These are phyloP conservation scores for Coregonus suidteri DNA, from an alignment of 2,797 vertebrate species.

Conservation along the genomic window DNA sequence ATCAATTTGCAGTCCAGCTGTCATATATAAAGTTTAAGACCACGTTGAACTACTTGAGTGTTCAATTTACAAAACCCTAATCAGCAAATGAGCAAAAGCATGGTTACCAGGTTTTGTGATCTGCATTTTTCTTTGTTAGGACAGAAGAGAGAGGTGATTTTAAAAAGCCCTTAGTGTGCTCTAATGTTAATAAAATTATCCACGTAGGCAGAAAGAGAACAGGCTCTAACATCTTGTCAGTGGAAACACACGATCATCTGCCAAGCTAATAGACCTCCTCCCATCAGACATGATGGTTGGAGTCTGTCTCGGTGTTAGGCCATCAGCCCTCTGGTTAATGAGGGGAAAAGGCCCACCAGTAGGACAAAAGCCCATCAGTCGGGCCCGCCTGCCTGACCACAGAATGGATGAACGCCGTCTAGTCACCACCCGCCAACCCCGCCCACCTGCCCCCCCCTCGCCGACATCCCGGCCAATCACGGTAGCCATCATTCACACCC, in stretches of 20 bases:
- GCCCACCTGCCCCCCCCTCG: constrained; percentile 19
- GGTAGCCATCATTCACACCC: constrained; percentile 41
- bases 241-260: constrained; percentile 7
- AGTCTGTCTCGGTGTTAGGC: not conserved
- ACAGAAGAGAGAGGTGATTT: constrained; percentile 1
- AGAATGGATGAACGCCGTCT: constrained; percentile 35
- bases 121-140: constrained; percentile 20
- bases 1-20: constrained; percentile 54
- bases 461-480: constrained; percentile 39
- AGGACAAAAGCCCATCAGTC: constrained; percentile 34
- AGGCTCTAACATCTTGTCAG: not conserved
- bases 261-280: constrained; percentile 12
- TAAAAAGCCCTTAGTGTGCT: constrained; percentile 5
- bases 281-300: not conserved
- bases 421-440: not conserved
- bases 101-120: constrained; percentile 12
- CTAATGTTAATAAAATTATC: not conserved
- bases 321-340: constrained; percentile 34
- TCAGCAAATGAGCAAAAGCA: constrained; percentile 44
- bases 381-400: constrained; percentile 12
- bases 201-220: not conserved
- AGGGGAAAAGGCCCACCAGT: constrained; percentile 10
- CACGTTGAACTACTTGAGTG: constrained; percentile 19
- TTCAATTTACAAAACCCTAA: constrained; percentile 48
- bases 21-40: constrained; percentile 56